Evolutionary conservation across 2,113 vertebrate species (phyloP).

Genomic region (Ctenodactylus gundi): DNA sequence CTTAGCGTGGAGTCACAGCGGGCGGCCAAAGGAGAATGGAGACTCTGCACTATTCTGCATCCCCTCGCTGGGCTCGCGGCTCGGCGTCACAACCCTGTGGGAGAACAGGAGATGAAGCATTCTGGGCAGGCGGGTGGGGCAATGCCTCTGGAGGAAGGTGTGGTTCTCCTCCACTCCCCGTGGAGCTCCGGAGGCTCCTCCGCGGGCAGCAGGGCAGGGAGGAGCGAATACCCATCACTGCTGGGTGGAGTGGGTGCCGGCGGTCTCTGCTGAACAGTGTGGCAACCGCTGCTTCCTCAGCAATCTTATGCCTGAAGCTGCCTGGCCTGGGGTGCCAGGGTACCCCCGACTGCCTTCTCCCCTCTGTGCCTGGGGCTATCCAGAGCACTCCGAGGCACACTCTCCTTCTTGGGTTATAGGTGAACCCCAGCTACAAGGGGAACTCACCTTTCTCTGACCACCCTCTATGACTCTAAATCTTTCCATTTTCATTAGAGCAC

Average conservation of each 20-base stretch:
- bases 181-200: not conserved
- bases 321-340: fast-evolving
- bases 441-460: not conserved
- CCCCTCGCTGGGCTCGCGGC: not conserved
- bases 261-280: not conserved
- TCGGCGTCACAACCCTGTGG: not conserved
- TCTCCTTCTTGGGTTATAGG: not conserved
- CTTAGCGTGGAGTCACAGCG: fast-evolving
- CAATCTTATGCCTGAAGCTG: not conserved
- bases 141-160: not conserved
- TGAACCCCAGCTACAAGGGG: not conserved
- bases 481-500: not conserved
- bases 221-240: not conserved
- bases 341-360: not conserved
- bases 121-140: not conserved
- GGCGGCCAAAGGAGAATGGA: not conserved
- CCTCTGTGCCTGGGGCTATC: not conserved
- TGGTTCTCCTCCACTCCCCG: not conserved
- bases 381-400: not conserved
- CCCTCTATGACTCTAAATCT: not conserved
- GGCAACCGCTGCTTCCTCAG: not conserved
- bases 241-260: not conserved
- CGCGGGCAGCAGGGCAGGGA: not conserved
- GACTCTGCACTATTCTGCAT: not conserved
- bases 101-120: not conserved